These are phyloP conservation scores for Psephotus haematonotus DNA, from an alignment of 2,113 vertebrate species.

Conservation along the genomic window DNA sequence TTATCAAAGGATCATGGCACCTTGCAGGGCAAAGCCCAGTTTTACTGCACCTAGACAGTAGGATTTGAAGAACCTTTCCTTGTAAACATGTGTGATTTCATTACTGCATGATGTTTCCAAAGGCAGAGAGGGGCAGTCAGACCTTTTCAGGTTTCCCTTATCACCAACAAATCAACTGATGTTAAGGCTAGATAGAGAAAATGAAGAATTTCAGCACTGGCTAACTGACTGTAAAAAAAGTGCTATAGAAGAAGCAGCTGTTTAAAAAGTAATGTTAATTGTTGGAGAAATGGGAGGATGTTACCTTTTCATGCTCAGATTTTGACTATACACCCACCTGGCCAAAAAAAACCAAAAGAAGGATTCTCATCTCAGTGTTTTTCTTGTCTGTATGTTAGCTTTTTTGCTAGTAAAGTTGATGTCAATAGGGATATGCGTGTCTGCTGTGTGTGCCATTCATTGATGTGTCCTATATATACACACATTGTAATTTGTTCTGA, in stretches of 20 bases:
- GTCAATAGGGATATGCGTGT: not conserved
- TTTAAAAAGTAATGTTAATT: not conserved
- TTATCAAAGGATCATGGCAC: not conserved
- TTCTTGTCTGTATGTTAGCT: not conserved
- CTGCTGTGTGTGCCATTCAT: not conserved
- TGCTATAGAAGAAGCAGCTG: not conserved
- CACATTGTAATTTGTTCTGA: not conserved
- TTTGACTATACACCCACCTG: not conserved
- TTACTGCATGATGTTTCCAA: not conserved
- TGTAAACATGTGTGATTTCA: not conserved
- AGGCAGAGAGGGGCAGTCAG: not conserved
- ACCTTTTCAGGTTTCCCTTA: not conserved
- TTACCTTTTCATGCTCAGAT: not conserved
- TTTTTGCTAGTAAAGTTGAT: not conserved
- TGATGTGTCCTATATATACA: not conserved
- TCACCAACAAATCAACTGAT: not conserved
- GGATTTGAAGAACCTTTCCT: not conserved
- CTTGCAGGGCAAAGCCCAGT: not conserved
- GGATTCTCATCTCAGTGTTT: not conserved
- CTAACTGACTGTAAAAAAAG: not conserved
- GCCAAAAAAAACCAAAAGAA: not conserved
- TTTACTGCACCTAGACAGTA: not conserved
- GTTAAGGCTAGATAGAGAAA: not conserved
- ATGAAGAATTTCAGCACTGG: not conserved
- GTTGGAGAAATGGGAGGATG: not conserved